phyloP scores from a whole-genome alignment of 1,140 invertebrate species.

The Megalonaias nervosa region DNA sequence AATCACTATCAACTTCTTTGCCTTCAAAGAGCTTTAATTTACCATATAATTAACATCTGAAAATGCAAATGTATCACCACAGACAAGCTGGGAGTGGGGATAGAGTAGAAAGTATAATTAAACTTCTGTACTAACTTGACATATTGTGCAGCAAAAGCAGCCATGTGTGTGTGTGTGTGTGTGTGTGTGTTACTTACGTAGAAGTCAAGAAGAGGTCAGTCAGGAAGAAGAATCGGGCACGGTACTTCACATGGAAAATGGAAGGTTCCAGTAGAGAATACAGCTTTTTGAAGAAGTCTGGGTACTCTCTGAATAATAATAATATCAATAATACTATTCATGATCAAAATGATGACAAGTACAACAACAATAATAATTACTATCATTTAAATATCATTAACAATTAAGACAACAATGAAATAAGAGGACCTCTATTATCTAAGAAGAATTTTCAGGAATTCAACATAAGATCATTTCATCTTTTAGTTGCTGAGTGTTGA shows the following conservation, averaged over 20 bases:
- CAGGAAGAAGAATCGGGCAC: slow-evolving; percentile 86
- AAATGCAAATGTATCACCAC: background rate
- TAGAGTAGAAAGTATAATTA: background rate
- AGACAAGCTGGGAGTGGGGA: background rate
- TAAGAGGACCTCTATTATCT: too few species aligned
- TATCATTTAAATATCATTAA: too few species aligned
- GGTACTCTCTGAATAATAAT: slow-evolving; percentile 82
- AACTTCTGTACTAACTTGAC: background rate
- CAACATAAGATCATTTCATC: too few species aligned
- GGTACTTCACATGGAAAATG: slow-evolving; percentile 92
- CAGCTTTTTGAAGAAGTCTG: slow-evolving; percentile 94
- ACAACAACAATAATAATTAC: too few species aligned
- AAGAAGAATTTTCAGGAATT: too few species aligned
- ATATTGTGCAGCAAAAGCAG: too few species aligned
- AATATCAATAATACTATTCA: background rate
- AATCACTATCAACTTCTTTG: too few species aligned
- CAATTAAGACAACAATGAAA: too few species aligned
- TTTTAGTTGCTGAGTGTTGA: too few species aligned
- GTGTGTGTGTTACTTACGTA: slow-evolving; percentile 79
- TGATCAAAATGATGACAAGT: background rate
- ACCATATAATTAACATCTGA: background rate
- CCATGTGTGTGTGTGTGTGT: background rate
- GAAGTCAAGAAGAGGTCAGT: slow-evolving; percentile 93
- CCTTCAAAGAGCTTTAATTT: background rate
- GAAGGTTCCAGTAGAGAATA: slow-evolving; percentile 93